A percentile compares a stretch with the other conserved stretches of the same genome.
These are phyloP conservation scores for Platichthys flesus DNA, from an alignment of 2,113 vertebrate species.

Conservation along the genomic window DNA sequence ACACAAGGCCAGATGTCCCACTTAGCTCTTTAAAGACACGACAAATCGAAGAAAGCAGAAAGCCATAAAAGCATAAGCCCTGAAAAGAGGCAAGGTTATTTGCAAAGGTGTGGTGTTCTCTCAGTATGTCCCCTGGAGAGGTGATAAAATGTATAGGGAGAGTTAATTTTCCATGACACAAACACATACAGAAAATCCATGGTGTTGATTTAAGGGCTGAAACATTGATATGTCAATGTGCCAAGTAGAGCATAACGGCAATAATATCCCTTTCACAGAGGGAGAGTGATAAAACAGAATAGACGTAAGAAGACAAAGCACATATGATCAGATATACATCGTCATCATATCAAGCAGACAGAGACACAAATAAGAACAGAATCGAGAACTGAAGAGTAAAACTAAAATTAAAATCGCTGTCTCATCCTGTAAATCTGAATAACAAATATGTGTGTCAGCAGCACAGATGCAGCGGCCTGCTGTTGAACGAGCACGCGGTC, in stretches of 20 bases:
- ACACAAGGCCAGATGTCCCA: neutral
- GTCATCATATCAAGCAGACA: neutral
- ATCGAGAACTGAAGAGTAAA: conserved; percentile 58
- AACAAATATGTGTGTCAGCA: neutral
- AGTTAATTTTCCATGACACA: conserved; percentile 43
- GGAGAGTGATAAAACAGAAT: neutral
- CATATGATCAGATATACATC: neutral
- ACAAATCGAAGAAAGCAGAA: conserved; percentile 26
- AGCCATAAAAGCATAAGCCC: conserved; percentile 50
- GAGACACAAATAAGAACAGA: conserved; percentile 45
- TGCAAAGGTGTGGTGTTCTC: neutral
- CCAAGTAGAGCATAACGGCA: conserved; percentile 41
- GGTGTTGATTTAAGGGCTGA: conserved; percentile 28
- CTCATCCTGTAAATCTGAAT: neutral
- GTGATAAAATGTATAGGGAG: conserved; percentile 4
- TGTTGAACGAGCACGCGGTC: neutral
- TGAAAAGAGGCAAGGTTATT: conserved; percentile 46
- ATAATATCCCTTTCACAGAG: conserved; percentile 15
- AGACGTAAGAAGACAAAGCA: neutral
- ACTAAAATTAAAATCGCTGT: neutral
- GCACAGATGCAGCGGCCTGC: neutral
- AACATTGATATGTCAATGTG: conserved; percentile 37
- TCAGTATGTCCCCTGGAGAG: conserved; percentile 11
- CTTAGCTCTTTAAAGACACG: neutral
- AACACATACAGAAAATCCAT: conserved; percentile 41